Evolutionary conservation across 2,888 invertebrate species (phyloP), one percentile per base, ranked within the genome.

Genomic region (Melipona beecheii): DNA sequence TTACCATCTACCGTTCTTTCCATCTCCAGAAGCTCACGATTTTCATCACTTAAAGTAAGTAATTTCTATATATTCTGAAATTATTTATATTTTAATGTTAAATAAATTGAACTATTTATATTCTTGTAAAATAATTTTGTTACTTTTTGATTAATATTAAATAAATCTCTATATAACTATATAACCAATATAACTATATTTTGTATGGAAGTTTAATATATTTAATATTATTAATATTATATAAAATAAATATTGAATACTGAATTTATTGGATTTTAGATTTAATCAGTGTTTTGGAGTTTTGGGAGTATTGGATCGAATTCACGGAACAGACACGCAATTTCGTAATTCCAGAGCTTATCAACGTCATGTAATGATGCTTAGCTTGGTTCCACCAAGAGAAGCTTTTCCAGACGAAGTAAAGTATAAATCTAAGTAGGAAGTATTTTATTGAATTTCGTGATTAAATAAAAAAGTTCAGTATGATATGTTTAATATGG

Each of bases 271-370:
- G 31, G 71, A 31, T 88, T 87, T 81, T 86, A 98, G 98, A 94
- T 98, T 98, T 94, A 98, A 97, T 91, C 97, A 98, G 92, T 97
- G 97, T 92, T 98, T 96, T 93, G 98, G 98, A 2, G 97, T 98
- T 2, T 95, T 98, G 84, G 98, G 98, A 0, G 96, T 98, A 0
- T 94, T 98, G 90, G 98, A 98, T 93, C 96, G 97, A 70, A 94
- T 98, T 13, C 98, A 98, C 93, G 98, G 98, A 54, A 98, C 98
- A 0, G 98, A 98, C 92, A 96, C 96, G 0, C 95, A 96, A 91
- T 98, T 98, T 94, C 96, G 97, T 24, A 96, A 96, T 86, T 96
- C 97, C 5, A 96, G 96, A 87, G 96, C 96, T 49, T 97, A 96
- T 92, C 94, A 96, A 58, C 96, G 98, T 31, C 97, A 97, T 93